Evolutionary conservation across 2,888 invertebrate genomes (phyloP).

Genomic region (Oithona nana): DNA sequence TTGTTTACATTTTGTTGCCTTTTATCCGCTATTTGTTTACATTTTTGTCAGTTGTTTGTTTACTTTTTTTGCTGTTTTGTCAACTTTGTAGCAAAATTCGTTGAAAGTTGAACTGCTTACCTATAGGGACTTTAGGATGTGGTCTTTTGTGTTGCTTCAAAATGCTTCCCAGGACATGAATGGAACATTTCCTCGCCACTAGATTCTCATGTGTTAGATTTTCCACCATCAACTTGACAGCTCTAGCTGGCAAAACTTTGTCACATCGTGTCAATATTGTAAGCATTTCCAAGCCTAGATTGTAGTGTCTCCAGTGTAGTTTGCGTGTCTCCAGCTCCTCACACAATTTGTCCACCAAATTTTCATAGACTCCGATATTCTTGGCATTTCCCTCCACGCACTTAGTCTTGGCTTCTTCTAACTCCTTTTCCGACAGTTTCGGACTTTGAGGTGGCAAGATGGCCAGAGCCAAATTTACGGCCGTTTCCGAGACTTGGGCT

Average conservation of each 20-base stretch:
- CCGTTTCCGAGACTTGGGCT: conserved; percentile 16
- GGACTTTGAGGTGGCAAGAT: neutral
- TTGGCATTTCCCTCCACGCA: conserved; percentile 12
- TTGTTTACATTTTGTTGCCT: too few species aligned
- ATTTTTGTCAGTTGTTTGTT: too few species aligned
- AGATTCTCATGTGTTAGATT: conserved; percentile 56
- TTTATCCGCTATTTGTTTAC: too few species aligned
- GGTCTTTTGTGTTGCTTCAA: conserved; percentile 12
- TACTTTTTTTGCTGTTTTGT: too few species aligned
- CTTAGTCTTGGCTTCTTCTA: neutral
- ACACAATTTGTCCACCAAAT: conserved; percentile 25
- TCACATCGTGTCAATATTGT: conserved; percentile 50
- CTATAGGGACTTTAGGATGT: neutral
- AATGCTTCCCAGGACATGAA: conserved; percentile 16
- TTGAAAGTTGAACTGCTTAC: too few species aligned
- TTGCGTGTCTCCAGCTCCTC: conserved; percentile 26
- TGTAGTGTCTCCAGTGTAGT: conserved; percentile 58
- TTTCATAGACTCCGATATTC: conserved; percentile 23
- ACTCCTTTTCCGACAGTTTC: neutral
- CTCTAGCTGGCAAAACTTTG: conserved; percentile 40
- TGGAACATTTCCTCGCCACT: conserved; percentile 41
- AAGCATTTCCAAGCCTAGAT: conserved; percentile 52
- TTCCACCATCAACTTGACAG: conserved; percentile 43
- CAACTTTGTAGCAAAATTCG: too few species aligned
- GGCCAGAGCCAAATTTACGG: conserved; percentile 14